Percentiles rank a stretch among this genome's conserved stretches.
Conservation (phyloP, 2,113 vertebrate species). For the Panurus biarmicus region DNA sequence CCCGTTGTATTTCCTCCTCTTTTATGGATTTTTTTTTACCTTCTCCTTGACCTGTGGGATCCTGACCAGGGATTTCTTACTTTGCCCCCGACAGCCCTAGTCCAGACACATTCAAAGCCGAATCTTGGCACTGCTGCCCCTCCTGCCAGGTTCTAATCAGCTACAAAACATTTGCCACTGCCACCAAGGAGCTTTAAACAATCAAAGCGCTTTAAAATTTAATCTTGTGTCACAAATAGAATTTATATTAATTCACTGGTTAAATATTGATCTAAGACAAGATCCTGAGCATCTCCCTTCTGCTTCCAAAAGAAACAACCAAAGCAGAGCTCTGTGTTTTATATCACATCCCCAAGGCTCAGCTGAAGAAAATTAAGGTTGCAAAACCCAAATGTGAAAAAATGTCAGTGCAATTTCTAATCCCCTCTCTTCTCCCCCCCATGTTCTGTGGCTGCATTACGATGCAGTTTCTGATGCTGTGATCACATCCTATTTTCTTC, state of each 20-base stretch:
- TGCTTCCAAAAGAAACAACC: background rate
- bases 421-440: background rate
- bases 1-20: background rate
- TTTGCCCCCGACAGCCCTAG: background rate
- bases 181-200: slow-evolving; percentile 33
- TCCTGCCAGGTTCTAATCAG: background rate
- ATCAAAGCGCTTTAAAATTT: slow-evolving; percentile 12
- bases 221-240: slow-evolving; percentile 14
- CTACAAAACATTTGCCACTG: slow-evolving; percentile 4
- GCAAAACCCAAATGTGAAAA: background rate
- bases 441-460: background rate
- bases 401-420: background rate
- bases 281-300: background rate
- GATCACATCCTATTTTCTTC: slow-evolving; percentile 22
- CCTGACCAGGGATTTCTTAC: background rate
- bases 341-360: background rate
- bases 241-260: background rate
- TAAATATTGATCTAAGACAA: background rate
- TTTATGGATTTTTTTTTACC: background rate
- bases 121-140: background rate
- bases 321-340: background rate
- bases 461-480: background rate
- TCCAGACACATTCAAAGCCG: background rate
- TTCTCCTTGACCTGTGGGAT: background rate
- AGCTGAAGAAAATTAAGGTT: background rate